Evolutionary conservation across 2,113 vertebrate genomes (phyloP).

Genomic region (Nannobrachium achirus): DNA sequence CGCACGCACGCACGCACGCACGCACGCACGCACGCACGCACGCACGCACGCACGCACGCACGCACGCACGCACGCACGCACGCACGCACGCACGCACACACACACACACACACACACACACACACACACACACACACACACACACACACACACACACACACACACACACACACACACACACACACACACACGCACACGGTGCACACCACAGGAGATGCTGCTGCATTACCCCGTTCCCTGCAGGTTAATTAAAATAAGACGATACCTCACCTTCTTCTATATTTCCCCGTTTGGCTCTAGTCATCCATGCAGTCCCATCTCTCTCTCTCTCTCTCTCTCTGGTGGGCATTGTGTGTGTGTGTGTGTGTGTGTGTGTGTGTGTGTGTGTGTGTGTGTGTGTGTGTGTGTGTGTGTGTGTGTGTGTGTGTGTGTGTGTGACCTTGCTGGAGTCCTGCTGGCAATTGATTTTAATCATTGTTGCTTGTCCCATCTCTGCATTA

Average conservation of each 20-base stretch:
- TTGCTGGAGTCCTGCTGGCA: slow-evolving; percentile 90
- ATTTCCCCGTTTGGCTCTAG: slow-evolving; percentile 79
- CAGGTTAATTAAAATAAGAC: slow-evolving; percentile 88
- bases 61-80: slow-evolving; percentile 19
- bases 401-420: slow-evolving; percentile 34
- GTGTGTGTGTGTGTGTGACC: slow-evolving; percentile 81
- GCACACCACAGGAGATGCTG: slow-evolving; percentile 20
- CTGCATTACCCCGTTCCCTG: slow-evolving; percentile 45
- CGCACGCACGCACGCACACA: slow-evolving; percentile 3
- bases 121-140: no score
- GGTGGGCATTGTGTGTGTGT: no score
- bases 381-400: no score
- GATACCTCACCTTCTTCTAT: slow-evolving; percentile 80
- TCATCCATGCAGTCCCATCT: slow-evolving; percentile 78
- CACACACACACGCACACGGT: slow-evolving; percentile 11
- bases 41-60: slow-evolving; percentile 31
- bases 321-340: slow-evolving; percentile 44
- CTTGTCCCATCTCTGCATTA: slow-evolving; percentile 87
- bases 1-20: slow-evolving; percentile 26
- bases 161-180: slow-evolving; percentile 11
- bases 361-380: no score
- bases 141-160: slow-evolving; percentile 24
- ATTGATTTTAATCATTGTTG: slow-evolving; percentile 98
- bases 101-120: no score
- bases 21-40: slow-evolving; percentile 4